phyloP scores from a whole-genome alignment of 2,113 vertebrate genomes.

The Eupsittula cactorum region DNA sequence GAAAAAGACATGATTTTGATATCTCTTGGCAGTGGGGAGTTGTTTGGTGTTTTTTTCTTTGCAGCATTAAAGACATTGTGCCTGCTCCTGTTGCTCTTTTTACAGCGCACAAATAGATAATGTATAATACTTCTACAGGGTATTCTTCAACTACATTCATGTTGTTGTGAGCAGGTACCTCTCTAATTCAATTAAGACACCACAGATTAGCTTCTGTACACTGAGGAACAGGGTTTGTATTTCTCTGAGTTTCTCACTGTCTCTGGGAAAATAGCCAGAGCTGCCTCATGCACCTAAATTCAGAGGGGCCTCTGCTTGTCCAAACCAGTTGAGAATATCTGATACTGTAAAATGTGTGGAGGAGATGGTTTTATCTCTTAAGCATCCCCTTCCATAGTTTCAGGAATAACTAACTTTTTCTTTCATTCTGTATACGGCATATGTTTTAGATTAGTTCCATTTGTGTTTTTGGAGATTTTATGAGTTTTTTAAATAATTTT shows the following conservation, averaged over 20 bases:
- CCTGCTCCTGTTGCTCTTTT: not conserved
- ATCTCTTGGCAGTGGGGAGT: not conserved
- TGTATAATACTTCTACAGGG: not conserved
- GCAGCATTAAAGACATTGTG: not conserved
- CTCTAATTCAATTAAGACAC: not conserved
- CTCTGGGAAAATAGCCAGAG: slow-evolving; percentile 28
- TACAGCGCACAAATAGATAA: not conserved
- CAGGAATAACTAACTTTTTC: slow-evolving; percentile 40
- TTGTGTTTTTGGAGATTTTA: slow-evolving; percentile 64
- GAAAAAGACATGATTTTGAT: not conserved
- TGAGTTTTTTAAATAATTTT: slow-evolving; percentile 58
- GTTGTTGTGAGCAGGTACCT: not conserved
- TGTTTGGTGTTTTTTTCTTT: not conserved
- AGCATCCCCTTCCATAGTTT: not conserved
- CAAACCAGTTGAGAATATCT: slow-evolving; percentile 1
- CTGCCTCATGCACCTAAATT: slow-evolving; percentile 17
- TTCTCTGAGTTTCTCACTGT: not conserved
- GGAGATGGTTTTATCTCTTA: slow-evolving; percentile 25
- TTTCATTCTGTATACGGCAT: slow-evolving; percentile 28
- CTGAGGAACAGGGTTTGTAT: not conserved
- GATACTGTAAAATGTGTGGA: not conserved
- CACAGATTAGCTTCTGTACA: not conserved
- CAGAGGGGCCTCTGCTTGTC: not conserved
- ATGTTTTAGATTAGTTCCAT: slow-evolving; percentile 61
- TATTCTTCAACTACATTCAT: not conserved